Base-by-base conservation (phyloP, 53 echinoderm and acorn worm species). In the Patiria pectinifera region DNA sequence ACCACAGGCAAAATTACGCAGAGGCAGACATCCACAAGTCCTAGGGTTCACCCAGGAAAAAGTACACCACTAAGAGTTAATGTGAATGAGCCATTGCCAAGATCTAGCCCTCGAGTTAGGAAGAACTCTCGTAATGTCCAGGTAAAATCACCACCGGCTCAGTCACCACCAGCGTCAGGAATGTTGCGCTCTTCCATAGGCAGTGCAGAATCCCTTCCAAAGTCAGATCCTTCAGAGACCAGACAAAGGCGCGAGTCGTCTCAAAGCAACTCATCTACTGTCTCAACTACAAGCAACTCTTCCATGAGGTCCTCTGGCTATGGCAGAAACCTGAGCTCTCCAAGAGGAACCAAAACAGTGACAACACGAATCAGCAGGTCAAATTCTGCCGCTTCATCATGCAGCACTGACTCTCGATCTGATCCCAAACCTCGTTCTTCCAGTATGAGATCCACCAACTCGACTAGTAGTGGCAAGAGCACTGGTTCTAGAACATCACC, bases 251-350 rank as follows among this genome's bases (percentile, higher is more conserved):
- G 90, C 23, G 90, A 66, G 69, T 90, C 90, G 11, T 81, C 90
- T 22, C 90, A 90, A 18, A 90, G 90, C 69, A 90, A 90, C 69
- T 90, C 90, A 14, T 90, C 90, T 11, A 66, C 90, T 12, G 45
- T 90, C n/a, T 90, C 90, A 46, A 90, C 90, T 66, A 66, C 90
- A 5, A 90, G 90, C 80, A 79, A 46, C 48, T 66, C 90, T 69
- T 90, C 90, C 62, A 3, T 69, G 19, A 35, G 89, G 19, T 62
- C 69, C 0, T 81, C 90, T 5, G 90, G 90, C 19, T 18, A 21
- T 15, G 69, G 90, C 15, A 80, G 69, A 23, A 78, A 62, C 46
- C 46, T n/a, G 43, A 6, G 7, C 11, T 90, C 90, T 18, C 90
- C 66, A 48, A 77, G 49, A 69, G 90, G 90, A 9, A 47, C 80